phyloP scores from a whole-genome alignment of 2,888 invertebrate species.

The Pogonocherus hispidulus region DNA sequence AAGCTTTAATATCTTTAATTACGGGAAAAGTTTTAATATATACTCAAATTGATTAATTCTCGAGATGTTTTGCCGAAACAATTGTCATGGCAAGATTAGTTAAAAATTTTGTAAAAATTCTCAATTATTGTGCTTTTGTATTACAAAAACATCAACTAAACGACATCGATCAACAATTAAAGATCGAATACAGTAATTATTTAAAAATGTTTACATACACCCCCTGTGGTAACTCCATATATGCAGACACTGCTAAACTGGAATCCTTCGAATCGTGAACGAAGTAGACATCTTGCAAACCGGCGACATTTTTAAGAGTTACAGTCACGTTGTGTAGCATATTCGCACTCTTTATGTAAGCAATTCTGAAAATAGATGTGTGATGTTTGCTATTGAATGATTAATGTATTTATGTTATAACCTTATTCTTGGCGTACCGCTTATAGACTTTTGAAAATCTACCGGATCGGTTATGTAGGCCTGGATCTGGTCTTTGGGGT shows the following conservation, averaged over 20 bases:
- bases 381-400: neutral
- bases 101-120: too few relatives aligned
- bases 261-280: constrained; percentile 67
- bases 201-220: constrained; percentile 65
- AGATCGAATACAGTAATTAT: too few relatives aligned
- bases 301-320: constrained; percentile 57
- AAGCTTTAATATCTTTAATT: too few relatives aligned
- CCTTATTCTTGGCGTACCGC: constrained; percentile 76
- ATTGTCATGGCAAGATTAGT: too few relatives aligned
- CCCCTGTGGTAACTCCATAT: constrained; percentile 74
- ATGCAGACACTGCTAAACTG: constrained; percentile 73
- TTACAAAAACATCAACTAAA: too few relatives aligned
- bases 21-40: too few relatives aligned
- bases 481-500: constrained; percentile 68
- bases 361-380: constrained; percentile 59
- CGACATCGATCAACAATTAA: too few relatives aligned
- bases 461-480: constrained; percentile 73
- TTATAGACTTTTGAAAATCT: constrained; percentile 73
- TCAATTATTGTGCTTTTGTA: too few relatives aligned
- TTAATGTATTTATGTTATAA: constrained; percentile 56
- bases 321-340: constrained; percentile 63
- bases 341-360: constrained; percentile 61
- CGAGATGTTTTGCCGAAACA: too few relatives aligned
- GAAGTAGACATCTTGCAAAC: constrained; percentile 72
- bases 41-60: too few relatives aligned